Evolutionary conservation across 2,888 invertebrate genomes (phyloP).

Genomic region (Cheiracanthium punctorium): DNA sequence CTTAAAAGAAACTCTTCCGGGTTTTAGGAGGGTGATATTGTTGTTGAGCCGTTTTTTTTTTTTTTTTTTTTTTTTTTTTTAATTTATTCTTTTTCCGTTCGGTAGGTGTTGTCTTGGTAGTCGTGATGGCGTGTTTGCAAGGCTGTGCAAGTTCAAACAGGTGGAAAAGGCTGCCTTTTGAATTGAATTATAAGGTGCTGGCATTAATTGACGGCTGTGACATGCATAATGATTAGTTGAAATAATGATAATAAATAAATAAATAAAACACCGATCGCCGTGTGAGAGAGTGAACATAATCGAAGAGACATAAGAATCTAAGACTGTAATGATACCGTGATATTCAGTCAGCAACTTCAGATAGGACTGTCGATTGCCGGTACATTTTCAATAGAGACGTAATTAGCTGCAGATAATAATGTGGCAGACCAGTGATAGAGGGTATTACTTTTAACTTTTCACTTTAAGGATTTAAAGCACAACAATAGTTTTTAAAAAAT

Average conservation of each 20-base stretch:
- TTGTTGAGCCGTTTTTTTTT: background rate
- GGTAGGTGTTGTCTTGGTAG: constrained; percentile 10
- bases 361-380: no score
- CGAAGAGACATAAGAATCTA: background rate
- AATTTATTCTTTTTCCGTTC: background rate
- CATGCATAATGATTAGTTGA: background rate
- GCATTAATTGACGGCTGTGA: constrained; percentile 7
- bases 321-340: background rate
- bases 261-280: no score
- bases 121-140: constrained; percentile 6
- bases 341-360: background rate
- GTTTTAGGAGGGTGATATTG: constrained; percentile 12
- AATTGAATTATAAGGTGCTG: constrained; percentile 15
- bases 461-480: no score
- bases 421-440: no score
- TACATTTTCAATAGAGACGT: no score
- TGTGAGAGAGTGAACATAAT: background rate
- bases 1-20: constrained; percentile 42
- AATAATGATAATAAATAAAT: background rate
- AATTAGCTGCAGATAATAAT: no score
- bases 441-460: no score
- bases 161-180: background rate
- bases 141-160: background rate
- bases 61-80: no score
- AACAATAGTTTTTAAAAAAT: no score